Evolutionary conservation across 2,113 vertebrate species (phyloP).

Genomic region (Ursus arctos): DNA sequence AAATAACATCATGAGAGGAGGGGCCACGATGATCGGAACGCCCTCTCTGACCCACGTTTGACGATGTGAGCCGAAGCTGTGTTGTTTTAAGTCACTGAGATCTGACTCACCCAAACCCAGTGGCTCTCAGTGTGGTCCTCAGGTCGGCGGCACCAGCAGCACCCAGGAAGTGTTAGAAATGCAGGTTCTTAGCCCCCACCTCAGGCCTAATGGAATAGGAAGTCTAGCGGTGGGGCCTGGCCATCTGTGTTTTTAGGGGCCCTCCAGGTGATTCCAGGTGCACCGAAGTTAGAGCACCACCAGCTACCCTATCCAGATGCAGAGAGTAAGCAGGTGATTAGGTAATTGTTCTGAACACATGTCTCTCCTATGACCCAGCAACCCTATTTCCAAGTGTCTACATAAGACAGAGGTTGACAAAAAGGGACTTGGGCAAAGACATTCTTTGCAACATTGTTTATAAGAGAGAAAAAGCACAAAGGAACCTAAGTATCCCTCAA

Average conservation of each 20-base stretch:
- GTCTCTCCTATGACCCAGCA: neutral
- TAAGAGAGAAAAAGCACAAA: neutral
- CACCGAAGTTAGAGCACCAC: neutral
- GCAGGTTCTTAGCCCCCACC: neutral
- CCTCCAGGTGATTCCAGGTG: neutral
- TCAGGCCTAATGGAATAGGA: neutral
- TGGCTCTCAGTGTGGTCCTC: neutral
- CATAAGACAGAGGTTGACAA: neutral
- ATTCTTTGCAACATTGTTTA: neutral
- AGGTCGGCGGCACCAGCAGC: neutral
- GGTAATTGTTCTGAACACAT: neutral
- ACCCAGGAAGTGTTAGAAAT: neutral
- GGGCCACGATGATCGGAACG: fast-evolving
- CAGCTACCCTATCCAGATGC: neutral
- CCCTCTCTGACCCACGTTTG: neutral
- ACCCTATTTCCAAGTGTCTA: neutral
- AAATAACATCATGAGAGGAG: neutral
- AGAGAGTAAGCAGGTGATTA: too few relatives aligned
- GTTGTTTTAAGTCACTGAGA: neutral
- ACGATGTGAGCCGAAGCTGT: neutral
- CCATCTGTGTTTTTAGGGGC: neutral
- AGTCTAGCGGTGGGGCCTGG: neutral
- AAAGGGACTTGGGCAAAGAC: neutral
- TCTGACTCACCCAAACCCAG: neutral
- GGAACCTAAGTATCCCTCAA: neutral